Percentiles rank a stretch among this genome's conserved stretches.
These are phyloP conservation scores for Sinelater perroti DNA, from an alignment of 2,888 invertebrate genomes.

Conservation along the genomic window DNA sequence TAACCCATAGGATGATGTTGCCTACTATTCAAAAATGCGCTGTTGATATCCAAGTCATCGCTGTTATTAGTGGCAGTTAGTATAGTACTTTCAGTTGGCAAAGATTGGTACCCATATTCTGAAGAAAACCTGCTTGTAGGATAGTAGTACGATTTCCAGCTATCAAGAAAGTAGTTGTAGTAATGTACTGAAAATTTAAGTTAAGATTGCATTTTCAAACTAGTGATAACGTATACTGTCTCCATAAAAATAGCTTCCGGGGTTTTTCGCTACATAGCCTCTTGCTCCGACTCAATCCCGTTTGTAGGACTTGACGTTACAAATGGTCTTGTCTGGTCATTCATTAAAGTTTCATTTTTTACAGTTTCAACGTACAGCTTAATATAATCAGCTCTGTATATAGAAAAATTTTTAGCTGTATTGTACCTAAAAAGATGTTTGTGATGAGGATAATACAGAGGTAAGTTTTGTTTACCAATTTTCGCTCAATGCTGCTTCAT, in stretches of 20 bases:
- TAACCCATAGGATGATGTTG: conserved; percentile 90
- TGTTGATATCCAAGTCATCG: conserved; percentile 64
- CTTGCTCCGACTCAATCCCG: conserved; percentile 77
- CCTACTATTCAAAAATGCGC: conserved; percentile 75
- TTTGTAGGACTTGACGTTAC: conserved; percentile 93
- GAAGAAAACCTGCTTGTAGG: conserved; percentile 89
- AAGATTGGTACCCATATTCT: conserved; percentile 95
- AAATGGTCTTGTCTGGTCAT: conserved; percentile 74
- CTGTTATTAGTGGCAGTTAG: conserved; percentile 65
- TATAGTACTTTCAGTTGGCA: conserved; percentile 79
- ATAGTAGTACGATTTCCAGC: conserved; percentile 82
- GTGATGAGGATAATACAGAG: no score
- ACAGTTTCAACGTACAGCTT: conserved; percentile 84
- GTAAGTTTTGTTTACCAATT: conserved; percentile 72
- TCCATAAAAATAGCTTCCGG: conserved; percentile 82
- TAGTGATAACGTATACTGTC: conserved; percentile 68
- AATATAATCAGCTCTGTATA: conserved; percentile 75
- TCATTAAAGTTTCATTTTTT: conserved; percentile 67
- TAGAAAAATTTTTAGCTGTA: conserved; percentile 46
- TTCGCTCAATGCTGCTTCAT: conserved; percentile 85
- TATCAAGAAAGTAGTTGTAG: conserved; percentile 84
- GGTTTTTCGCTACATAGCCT: conserved; percentile 80
- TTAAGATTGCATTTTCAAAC: background rate
- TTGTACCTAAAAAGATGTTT: conserved; percentile 62
- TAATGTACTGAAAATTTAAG: conserved; percentile 80